Conservation (phyloP, 2,797 vertebrate genomes). For the Pteronotus mesoamericanus region DNA sequence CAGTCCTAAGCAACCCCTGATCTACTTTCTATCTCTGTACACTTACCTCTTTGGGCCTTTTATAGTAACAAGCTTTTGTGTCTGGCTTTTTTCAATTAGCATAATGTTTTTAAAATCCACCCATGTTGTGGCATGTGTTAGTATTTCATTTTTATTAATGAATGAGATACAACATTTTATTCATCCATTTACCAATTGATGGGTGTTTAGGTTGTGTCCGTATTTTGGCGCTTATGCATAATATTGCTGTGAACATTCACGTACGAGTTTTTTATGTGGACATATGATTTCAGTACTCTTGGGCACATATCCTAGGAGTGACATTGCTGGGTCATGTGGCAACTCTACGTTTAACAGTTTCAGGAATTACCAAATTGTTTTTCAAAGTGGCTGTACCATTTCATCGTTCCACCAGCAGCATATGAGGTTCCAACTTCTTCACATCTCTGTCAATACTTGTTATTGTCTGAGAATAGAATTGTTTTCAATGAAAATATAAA, state of each 20-base stretch:
- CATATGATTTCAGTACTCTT: neutral
- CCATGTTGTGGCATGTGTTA: neutral
- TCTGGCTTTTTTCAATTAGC: neutral
- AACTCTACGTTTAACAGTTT: neutral
- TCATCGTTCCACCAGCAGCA: neutral
- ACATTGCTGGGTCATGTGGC: neutral
- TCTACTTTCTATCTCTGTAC: neutral
- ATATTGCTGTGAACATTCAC: neutral
- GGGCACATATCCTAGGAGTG: neutral
- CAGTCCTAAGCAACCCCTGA: neutral
- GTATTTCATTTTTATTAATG: neutral
- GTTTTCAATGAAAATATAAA: constrained; percentile 79
- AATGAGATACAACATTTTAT: neutral
- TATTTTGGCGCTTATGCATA: neutral
- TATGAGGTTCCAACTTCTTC: neutral
- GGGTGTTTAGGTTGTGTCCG: neutral
- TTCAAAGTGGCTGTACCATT: neutral
- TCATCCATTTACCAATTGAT: neutral
- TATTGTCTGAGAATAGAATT: constrained; percentile 43
- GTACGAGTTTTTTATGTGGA: neutral
- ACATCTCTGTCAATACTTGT: neutral
- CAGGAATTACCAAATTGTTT: neutral
- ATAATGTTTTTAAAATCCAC: neutral
- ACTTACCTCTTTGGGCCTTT: neutral
- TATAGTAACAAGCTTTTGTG: neutral